Percentiles rank a stretch among this genome's conserved stretches.
These are phyloP conservation scores for Enteromius viviparus DNA, from an alignment of 2,797 vertebrate species.

Conservation along the genomic window DNA sequence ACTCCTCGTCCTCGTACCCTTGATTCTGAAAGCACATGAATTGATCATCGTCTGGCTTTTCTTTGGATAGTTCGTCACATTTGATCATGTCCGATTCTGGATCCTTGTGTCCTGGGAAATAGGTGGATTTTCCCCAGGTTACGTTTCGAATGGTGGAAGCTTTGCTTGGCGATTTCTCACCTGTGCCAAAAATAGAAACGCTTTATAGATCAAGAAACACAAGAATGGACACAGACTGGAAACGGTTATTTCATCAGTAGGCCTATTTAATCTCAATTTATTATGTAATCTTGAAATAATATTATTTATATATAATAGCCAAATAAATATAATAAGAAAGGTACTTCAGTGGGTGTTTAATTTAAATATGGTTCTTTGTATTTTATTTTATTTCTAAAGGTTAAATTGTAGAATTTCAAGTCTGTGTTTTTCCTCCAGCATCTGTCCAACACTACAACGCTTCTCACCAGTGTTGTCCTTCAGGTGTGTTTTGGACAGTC, in stretches of 20 bases:
- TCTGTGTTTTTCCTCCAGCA: not conserved
- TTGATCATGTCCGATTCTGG: constrained; percentile 14
- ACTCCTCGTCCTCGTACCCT: constrained; percentile 31
- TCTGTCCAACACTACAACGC: not conserved
- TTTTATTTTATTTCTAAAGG: too few species aligned
- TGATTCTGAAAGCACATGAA: constrained; percentile 63
- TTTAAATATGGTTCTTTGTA: too few species aligned
- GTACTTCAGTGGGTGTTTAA: too few species aligned
- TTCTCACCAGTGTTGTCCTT: constrained; percentile 15
- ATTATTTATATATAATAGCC: not conserved
- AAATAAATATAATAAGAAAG: not conserved
- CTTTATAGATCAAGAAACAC: not conserved
- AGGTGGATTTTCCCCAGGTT: constrained; percentile 70
- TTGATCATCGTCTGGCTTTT: not conserved
- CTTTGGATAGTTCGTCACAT: not conserved
- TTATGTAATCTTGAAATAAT: not conserved
- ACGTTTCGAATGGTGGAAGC: constrained; percentile 56
- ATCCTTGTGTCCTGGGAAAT: constrained; percentile 30
- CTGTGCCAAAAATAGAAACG: not conserved
- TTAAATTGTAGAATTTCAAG: not conserved
- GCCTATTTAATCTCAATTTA: not conserved
- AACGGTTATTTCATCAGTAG: not conserved
- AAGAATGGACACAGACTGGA: not conserved
- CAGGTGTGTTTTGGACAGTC: constrained; percentile 62
- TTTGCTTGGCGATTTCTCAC: constrained; percentile 11